phyloP scores from a whole-genome alignment of 2,113 vertebrate species.

The Hippoglossus stenolepis region DNA sequence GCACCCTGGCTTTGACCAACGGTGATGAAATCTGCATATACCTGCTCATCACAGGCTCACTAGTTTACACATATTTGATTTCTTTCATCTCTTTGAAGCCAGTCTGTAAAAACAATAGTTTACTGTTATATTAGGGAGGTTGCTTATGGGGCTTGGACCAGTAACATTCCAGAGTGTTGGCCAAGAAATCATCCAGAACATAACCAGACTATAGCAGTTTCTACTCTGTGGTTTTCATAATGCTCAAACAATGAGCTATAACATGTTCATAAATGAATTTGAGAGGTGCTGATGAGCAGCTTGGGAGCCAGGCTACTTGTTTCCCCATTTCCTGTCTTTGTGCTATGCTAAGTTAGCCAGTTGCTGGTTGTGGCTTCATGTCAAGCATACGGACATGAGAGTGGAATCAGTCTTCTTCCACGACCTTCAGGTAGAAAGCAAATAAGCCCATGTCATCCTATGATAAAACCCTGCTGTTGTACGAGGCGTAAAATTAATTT shows the following conservation, averaged over 20 bases:
- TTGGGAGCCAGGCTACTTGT: background rate
- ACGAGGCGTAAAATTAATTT: background rate
- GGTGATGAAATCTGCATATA: no score
- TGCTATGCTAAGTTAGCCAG: background rate
- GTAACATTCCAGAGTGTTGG: background rate
- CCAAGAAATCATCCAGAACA: slow-evolving; percentile 12
- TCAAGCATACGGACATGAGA: background rate
- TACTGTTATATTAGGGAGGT: no score
- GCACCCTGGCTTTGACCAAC: no score
- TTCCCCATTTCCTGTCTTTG: background rate
- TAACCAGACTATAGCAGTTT: background rate
- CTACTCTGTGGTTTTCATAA: background rate
- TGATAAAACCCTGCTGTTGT: slow-evolving; percentile 2
- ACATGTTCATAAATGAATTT: background rate
- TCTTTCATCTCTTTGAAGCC: no score
- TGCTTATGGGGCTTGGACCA: no score
- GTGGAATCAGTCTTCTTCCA: background rate
- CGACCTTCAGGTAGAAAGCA: background rate
- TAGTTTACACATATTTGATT: no score
- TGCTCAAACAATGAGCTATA: background rate
- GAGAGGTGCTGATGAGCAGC: no score
- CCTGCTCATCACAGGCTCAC: no score
- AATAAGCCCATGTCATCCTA: background rate
- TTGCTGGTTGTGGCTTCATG: background rate
- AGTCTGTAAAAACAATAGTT: no score